Base-by-base conservation (phyloP, 2,797 vertebrate species). In the Steatocranus sp. region DNA sequence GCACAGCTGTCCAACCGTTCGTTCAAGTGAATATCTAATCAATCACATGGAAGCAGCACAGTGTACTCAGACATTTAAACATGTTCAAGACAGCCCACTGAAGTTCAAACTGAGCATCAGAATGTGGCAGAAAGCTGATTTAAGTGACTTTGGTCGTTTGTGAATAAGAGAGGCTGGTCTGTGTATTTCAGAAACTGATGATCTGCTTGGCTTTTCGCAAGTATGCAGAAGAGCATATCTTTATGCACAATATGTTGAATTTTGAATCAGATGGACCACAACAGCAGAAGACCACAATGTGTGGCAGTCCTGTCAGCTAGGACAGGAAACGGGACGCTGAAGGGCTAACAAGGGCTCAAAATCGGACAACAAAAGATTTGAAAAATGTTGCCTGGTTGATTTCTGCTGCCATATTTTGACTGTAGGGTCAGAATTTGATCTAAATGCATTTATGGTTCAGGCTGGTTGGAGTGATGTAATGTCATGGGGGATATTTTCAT, bases 1-100 rank as follows among this genome's bases (percentile, higher is more conserved):
- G 6, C 34, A 36, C 32, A 61, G 6, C 30, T 36, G 58, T 36
- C 30, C 18, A 20, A 15, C 51, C 12, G 0, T 54, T n/a, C 0
- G 0, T 34, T n/a, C 30, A 36, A 58, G 27, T 32, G 30, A 58
- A 34, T 34, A 58, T 34, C 30, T 61, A 36, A n/a, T 36, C 32
- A 61, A 61, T 36, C 11, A 36, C 32, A 61, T 61, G 18, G 56
- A 1, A 20, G 56, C 6, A 36, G 17, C 32, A 17, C 18, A 12
- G 11, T n/a, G 17, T 34, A 34, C 18, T 61, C 32, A 61, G 30
- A 34, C 17, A 12, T 61, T n/a, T 36, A 34, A 34, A n/a, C 6
- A 1, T 61, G 56, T 34, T 58, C 0, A 58, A 58, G 17, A 58
- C 30, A 34, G 30, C 56, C 30, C 34, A 30, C 56, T 18, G 27